Evolutionary conservation across 2,888 invertebrate genomes (phyloP), one percentile per base, ranked within the genome.

Genomic region (Gonocerus acuteangulatus): DNA sequence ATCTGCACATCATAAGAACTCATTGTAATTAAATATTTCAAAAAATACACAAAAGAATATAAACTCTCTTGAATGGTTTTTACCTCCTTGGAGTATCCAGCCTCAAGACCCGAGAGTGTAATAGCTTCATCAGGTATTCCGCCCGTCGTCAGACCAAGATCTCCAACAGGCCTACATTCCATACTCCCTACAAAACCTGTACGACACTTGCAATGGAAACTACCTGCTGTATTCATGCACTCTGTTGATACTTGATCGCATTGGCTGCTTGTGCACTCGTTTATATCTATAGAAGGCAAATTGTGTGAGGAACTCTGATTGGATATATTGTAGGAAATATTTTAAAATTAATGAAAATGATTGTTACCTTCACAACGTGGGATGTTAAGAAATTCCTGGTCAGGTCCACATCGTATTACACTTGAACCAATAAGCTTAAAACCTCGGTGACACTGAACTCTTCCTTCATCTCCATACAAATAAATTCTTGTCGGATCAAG

Each of bases 71-170:
- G 13, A 34, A 34, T 34, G 13, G 9, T 34, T n/a, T n/a, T n/a
- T n/a, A 89, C 88, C 69, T 85, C 83, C 79, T 89, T 91, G 42
- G 82, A 78, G 74, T 89, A 93, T 69, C 91, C 90, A 62, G 81
- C 77, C 77, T 93, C 93, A 57, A 85, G 84, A 57, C 84, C 79
- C 1, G 93, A 94, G 42, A 91, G 89, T 42, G 82, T 85, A 34
- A 95, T 90, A 27, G 91, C 87, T 67, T 90, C 89, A 71, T 93
- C 92, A 1, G 94, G 89, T 70, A 95, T 87, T 58, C 90, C 92
- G 32, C 92, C 91, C 72, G 89, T 91, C 49, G 86, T 86, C 19
- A 90, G 76, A 18, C 94, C 94, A 51, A 95, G 80, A 74, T 94
- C 94, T 3, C 88, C 89, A 34, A 93, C 88, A 1, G 93, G 92